These are phyloP conservation scores for Papilio dardanus DNA, from an alignment of 1,140 invertebrate species.

Conservation along the genomic window DNA sequence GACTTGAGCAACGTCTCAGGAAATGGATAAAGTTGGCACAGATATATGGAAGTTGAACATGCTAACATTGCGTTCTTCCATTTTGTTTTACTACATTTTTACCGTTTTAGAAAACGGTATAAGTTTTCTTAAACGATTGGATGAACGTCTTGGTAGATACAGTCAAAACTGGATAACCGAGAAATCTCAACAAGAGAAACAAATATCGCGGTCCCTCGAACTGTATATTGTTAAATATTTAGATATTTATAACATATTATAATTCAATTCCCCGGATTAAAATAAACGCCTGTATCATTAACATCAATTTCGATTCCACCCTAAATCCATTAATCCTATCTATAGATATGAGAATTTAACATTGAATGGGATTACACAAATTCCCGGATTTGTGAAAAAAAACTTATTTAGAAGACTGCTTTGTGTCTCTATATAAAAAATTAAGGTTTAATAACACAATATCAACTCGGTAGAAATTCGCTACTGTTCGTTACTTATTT, in stretches of 20 bases:
- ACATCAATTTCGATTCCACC: neutral
- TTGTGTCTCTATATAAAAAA: neutral
- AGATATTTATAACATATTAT: no score
- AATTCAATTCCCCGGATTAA: no score
- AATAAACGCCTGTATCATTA: neutral
- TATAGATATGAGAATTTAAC: neutral
- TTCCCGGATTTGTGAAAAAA: neutral
- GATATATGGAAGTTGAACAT: constrained; percentile 6
- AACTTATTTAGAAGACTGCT: neutral
- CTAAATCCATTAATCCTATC: neutral
- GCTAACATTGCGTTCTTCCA: neutral
- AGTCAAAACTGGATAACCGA: no score
- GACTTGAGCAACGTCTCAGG: constrained; percentile 16
- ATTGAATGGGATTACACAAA: neutral
- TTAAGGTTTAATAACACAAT: neutral
- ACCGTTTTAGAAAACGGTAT: neutral
- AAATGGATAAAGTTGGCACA: constrained; percentile 25
- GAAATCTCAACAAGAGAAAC: no score
- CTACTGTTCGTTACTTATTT: neutral
- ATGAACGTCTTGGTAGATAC: neutral
- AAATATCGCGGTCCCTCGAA: no score
- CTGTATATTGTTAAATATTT: no score
- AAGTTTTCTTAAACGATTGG: neutral
- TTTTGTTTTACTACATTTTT: neutral
- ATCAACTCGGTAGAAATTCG: neutral